Evolutionary conservation across 1,140 invertebrate genomes (phyloP).

Genomic region (Calliopsis andreniformis): DNA sequence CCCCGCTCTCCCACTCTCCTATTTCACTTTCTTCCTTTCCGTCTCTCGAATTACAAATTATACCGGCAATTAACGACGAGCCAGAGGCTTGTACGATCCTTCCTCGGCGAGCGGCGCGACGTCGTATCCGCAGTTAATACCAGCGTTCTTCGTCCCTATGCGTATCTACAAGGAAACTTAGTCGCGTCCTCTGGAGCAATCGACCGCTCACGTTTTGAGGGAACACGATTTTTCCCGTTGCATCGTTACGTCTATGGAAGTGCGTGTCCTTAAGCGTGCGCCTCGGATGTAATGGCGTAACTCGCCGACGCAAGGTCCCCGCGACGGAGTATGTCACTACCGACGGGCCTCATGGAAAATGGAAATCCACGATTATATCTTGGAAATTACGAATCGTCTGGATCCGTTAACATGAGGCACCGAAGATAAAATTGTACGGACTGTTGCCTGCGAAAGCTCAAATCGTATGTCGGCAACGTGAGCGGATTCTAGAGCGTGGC

Average conservation of each 20-base stretch:
- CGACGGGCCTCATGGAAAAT: slow-evolving; percentile 56
- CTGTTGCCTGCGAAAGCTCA: not conserved
- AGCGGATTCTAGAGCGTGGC: slow-evolving; percentile 18
- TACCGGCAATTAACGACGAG: slow-evolving; percentile 69
- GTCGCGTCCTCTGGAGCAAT: slow-evolving; percentile 23
- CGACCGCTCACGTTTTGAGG: slow-evolving; percentile 62
- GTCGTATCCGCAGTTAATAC: slow-evolving; percentile 51
- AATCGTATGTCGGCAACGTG: slow-evolving; percentile 30
- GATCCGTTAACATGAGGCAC: slow-evolving; percentile 29
- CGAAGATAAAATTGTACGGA: slow-evolving; percentile 37
- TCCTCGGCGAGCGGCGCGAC: slow-evolving; percentile 53
- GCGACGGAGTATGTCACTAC: slow-evolving; percentile 32
- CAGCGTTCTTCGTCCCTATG: slow-evolving; percentile 45
- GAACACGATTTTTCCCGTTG: slow-evolving; percentile 66
- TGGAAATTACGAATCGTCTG: slow-evolving; percentile 52
- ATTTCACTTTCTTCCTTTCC: slow-evolving; percentile 38
- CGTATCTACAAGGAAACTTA: slow-evolving; percentile 68
- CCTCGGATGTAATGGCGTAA: slow-evolving; percentile 49
- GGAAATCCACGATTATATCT: slow-evolving; percentile 62
- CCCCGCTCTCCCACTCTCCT: slow-evolving; percentile 24
- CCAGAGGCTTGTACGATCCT: slow-evolving; percentile 61
- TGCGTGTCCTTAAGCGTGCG: slow-evolving; percentile 56
- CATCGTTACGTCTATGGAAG: slow-evolving; percentile 52
- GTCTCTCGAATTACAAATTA: slow-evolving; percentile 71
- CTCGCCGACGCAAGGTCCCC: slow-evolving; percentile 26